Percentiles rank a stretch among this genome's conserved stretches.
phyloP scores from a whole-genome alignment of 1,140 invertebrate genomes.

The Adelges cooleyi region DNA sequence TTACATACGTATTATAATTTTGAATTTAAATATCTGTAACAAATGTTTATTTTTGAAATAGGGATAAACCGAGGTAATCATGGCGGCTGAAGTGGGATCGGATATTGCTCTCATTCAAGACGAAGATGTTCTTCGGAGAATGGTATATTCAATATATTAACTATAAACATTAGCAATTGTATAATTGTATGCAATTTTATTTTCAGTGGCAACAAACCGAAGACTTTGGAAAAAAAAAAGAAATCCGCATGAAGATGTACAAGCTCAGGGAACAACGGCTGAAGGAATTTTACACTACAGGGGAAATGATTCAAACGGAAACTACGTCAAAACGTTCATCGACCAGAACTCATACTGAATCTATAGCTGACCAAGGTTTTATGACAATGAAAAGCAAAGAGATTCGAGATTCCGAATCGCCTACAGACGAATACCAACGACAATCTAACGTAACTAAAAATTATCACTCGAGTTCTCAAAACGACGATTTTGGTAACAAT shows the following conservation, averaged over 20 bases:
- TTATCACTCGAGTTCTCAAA: neutral
- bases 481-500: neutral
- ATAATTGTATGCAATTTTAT: no score
- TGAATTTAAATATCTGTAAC: neutral
- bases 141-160: slow-evolving; percentile 45
- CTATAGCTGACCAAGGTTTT: slow-evolving; percentile 58
- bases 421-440: slow-evolving; percentile 47
- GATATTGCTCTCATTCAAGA: slow-evolving; percentile 55
- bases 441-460: slow-evolving; percentile 14
- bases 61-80: slow-evolving; percentile 33
- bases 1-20: neutral
- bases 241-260: slow-evolving; percentile 71
- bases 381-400: slow-evolving; percentile 63
- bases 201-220: slow-evolving; percentile 71
- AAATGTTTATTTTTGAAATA: neutral
- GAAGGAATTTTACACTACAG: slow-evolving; percentile 52
- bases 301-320: slow-evolving; percentile 38
- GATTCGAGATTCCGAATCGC: slow-evolving; percentile 60
- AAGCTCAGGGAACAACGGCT: slow-evolving; percentile 63
- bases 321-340: slow-evolving; percentile 32
- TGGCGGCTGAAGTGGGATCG: slow-evolving; percentile 38
- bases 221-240: slow-evolving; percentile 70
- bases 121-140: slow-evolving; percentile 56
- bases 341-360: slow-evolving; percentile 49
- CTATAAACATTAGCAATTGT: no score